phyloP scores from a whole-genome alignment of 2,113 vertebrate genomes.

The Acinonyx jubatus region DNA sequence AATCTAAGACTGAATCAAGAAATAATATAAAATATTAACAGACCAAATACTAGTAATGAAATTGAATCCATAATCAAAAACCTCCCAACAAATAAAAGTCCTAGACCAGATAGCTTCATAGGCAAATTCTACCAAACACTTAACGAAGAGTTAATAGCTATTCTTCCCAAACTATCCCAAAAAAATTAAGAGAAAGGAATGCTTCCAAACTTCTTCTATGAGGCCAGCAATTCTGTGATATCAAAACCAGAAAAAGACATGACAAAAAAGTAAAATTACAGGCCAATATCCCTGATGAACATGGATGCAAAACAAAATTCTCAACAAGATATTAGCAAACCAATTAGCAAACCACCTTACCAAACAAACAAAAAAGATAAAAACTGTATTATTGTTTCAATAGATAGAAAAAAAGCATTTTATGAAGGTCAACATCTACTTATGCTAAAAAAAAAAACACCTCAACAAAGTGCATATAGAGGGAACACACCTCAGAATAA shows the following conservation, averaged over 20 bases:
- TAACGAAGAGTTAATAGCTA: neutral
- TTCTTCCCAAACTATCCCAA: neutral
- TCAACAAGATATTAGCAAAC: neutral
- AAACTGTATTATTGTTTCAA: neutral
- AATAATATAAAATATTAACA: neutral
- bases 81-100: neutral
- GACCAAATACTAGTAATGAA: neutral
- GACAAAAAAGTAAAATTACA: neutral
- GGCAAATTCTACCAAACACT: neutral
- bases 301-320: neutral
- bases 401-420: neutral
- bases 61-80: neutral
- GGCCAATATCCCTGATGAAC: neutral
- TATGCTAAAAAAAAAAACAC: neutral
- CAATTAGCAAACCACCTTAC: neutral
- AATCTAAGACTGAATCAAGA: neutral
- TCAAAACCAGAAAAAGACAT: neutral
- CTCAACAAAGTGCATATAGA: neutral
- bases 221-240: neutral
- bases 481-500: neutral
- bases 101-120: neutral
- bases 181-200: neutral
- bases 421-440: neutral
- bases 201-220: neutral
- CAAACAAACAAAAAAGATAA: neutral